Base-by-base conservation (phyloP, 2,888 invertebrate species). In the Epinotia demarniana region DNA sequence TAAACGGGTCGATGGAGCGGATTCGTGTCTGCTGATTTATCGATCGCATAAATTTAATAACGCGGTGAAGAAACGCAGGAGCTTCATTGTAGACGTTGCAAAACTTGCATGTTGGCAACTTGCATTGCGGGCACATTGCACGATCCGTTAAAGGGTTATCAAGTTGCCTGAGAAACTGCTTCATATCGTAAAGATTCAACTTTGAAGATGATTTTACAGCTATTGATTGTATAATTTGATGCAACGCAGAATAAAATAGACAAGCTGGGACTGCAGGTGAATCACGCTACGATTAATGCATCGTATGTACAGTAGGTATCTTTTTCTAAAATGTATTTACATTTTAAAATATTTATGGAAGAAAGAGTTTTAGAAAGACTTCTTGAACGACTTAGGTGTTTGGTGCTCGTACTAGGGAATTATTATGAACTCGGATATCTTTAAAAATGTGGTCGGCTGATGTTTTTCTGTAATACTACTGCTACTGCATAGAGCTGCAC, bases 41-140 rank as follows among this genome's bases (percentile, higher is more conserved):
- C 73, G 72, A 78, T 81, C 81, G 81, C 81, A 80, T 86, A 87
- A 67, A 75, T 75, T 86, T 86, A 87, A 84, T 85, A 82, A 82
- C 81, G 81, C 80, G 81, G 83, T 86, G 85, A 85, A 84, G 85
- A 86, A 86, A 86, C 83, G 82, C 78, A 84, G 82, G 79, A 82
- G 79, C 75, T 60, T 72, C 81, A 82, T 81, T 81, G 80, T 81
- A 53, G 62, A 76, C 64, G 72, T 83, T 82, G 80, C 82, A 80
- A 82, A 82, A 71, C 78, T 82, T 69, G 69, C 57, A 46, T 62
- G 68, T 57, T 68, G 74, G 70, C 69, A 58, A 64, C 70, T 72
- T 64, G 66, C 49, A 58, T 64, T 60, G 46, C 43, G 33, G 33
- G 61, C 43, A 70, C 64, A 60, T 70, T 66, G 66, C 72, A 72